Conservation (phyloP, 2,797 vertebrate genomes). For the Chelidonichthys spinosus region DNA sequence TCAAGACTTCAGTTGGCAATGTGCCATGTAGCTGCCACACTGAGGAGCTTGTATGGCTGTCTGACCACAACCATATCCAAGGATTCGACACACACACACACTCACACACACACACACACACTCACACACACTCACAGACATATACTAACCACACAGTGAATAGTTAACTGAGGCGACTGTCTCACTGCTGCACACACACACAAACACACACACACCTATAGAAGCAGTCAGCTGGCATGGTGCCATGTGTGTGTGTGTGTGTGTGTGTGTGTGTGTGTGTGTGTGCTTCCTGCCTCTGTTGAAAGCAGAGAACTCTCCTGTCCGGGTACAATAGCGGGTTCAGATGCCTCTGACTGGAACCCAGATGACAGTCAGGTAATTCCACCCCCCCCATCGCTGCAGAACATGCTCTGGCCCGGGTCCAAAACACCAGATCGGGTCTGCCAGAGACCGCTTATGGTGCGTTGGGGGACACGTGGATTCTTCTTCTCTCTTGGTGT, state of each 20-base stretch:
- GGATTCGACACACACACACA: conserved; percentile 6
- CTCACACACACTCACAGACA: conserved; percentile 1
- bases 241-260: not conserved
- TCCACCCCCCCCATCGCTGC: conserved; percentile 58
- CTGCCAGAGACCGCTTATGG: conserved; percentile 11
- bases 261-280: not conserved
- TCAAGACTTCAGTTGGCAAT: conserved; percentile 23
- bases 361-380: conserved; percentile 62
- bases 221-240: conserved; percentile 43
- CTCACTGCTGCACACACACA: conserved; percentile 2
- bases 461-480: conserved; percentile 13
- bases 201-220: conserved; percentile 27
- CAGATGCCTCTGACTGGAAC: conserved; percentile 41
- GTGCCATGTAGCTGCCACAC: conserved; percentile 17
- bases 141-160: conserved; percentile 1
- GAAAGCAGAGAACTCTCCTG: conserved; percentile 47
- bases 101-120: conserved; percentile 20
- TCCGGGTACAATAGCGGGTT: conserved; percentile 47
- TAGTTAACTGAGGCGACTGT: conserved; percentile 6
- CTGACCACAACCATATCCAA: conserved; percentile 13
- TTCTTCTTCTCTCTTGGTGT: not conserved
- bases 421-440: conserved; percentile 14
- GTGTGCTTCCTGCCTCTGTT: conserved; percentile 22
- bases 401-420: conserved; percentile 47
- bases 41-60: not conserved